phyloP scores from a whole-genome alignment of 2,888 invertebrate species.

The Nemoura dubitans region DNA sequence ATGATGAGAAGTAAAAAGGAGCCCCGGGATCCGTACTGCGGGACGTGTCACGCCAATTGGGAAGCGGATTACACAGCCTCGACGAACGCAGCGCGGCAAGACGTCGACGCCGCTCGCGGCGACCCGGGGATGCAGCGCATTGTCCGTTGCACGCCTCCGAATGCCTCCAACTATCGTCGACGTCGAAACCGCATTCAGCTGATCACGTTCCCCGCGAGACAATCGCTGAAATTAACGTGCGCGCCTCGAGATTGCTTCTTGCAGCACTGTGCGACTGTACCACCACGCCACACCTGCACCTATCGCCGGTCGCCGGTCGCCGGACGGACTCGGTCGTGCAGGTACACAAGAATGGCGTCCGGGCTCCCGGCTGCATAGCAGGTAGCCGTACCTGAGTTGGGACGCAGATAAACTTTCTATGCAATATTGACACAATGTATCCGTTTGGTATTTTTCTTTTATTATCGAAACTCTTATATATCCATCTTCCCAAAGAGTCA shows the following conservation, averaged over 20 bases:
- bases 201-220: conserved; percentile 13
- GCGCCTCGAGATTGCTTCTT: neutral
- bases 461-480: conserved; percentile 1
- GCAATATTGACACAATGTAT: conserved; percentile 33
- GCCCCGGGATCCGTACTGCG: neutral
- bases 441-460: conserved; percentile 7
- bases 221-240: conserved; percentile 18
- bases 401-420: neutral
- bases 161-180: neutral
- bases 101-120: neutral
- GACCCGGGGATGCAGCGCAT: neutral
- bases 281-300: neutral
- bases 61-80: neutral
- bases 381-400: neutral
- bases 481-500: neutral
- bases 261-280: neutral
- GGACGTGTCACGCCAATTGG: conserved; percentile 10
- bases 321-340: neutral
- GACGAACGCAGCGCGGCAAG: neutral
- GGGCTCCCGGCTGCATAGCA: neutral
- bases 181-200: neutral
- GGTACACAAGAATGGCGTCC: conserved; percentile 16
- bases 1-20: conserved; percentile 7
- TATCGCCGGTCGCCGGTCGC: neutral
- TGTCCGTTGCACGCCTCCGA: neutral